Evolutionary conservation across 2,113 vertebrate genomes (phyloP).

Genomic region (Hydrochoerus hydrochaeris): DNA sequence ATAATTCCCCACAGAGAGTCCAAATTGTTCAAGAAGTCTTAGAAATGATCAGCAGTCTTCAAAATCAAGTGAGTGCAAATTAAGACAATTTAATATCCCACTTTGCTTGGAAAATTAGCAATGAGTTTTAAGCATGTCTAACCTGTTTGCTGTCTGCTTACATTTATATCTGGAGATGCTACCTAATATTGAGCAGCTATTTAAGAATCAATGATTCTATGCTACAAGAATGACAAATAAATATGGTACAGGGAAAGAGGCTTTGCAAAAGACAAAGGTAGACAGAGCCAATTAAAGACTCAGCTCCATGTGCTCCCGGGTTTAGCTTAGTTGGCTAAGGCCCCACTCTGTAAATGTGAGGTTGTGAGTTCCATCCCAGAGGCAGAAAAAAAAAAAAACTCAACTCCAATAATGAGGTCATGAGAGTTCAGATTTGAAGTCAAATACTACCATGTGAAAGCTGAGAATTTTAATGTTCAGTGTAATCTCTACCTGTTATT

Average conservation of each 20-base stretch:
- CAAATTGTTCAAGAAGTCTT: neutral
- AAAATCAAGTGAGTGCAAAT: constrained; percentile 36
- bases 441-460: neutral
- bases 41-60: neutral
- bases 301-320: no score
- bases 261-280: neutral
- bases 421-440: neutral
- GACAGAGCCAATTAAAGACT: neutral
- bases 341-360: no score
- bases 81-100: neutral
- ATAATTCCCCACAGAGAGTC: neutral
- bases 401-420: neutral
- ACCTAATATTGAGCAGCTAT: neutral
- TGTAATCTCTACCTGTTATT: neutral
- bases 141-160: neutral
- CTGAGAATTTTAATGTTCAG: neutral
- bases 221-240: neutral
- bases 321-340: no score
- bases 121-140: neutral
- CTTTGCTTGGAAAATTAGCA: constrained; percentile 16
- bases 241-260: neutral
- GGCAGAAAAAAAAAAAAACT: no score
- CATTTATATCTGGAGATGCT: neutral
- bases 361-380: no score
- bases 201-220: neutral